Evolutionary conservation across 1,140 invertebrate species (phyloP).

Genomic region (Gryllus bimaculatus): DNA sequence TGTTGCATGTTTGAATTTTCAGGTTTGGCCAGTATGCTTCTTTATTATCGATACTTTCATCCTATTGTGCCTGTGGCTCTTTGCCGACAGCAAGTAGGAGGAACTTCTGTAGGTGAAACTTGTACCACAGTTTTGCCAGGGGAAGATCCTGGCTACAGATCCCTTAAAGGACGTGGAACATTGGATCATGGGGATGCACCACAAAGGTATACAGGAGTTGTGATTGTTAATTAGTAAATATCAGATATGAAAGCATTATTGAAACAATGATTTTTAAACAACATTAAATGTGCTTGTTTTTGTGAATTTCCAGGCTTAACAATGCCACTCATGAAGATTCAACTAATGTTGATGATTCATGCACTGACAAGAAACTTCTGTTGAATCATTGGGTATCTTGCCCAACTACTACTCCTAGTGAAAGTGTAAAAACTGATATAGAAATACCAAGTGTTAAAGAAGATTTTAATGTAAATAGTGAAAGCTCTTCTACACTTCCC

Average conservation of each 20-base stretch:
- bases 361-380: conserved; percentile 40
- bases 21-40: conserved; percentile 49
- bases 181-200: conserved; percentile 9
- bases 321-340: conserved; percentile 18
- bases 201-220: background rate
- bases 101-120: no score
- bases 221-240: background rate
- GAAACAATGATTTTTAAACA: background rate
- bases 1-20: conserved; percentile 18
- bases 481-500: background rate
- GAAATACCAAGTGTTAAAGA: conserved; percentile 7
- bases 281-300: background rate
- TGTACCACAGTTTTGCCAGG: no score
- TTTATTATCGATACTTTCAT: conserved; percentile 58
- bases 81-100: conserved; percentile 24
- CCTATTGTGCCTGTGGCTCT: conserved; percentile 36
- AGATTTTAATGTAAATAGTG: background rate
- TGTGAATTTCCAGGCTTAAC: conserved; percentile 9
- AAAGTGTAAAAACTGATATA: background rate
- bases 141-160: background rate
- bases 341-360: conserved; percentile 30
- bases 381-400: conserved; percentile 34
- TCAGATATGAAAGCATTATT: background rate
- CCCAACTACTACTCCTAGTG: background rate
- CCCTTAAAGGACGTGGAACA: background rate